Base-by-base conservation (phyloP, 53 echinoderm and acorn worm genomes). In the Paelopatides confundens region DNA sequence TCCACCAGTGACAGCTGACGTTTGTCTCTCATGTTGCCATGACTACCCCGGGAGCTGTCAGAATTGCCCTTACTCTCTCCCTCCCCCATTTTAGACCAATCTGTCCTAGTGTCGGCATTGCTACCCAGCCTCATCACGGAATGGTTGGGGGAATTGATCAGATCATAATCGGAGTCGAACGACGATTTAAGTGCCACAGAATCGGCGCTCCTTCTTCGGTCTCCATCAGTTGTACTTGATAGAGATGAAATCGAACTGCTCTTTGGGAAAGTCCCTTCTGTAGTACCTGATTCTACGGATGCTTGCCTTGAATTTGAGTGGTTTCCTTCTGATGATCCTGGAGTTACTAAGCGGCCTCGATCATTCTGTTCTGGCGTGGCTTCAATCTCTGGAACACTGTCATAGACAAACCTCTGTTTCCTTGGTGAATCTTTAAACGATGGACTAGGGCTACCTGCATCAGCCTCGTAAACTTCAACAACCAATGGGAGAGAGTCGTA, bases 391-490 rank as follows among this genome's bases (percentile, higher is more conserved):
- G 94, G 92, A 83, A 88, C 79, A 69, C 88, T 87, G 71, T 91
- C 91, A 7, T 91, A 91, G 46, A 91, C 71, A 71, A 91, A 91
- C 66, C 87, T 63, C 63, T 63, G 35, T 35, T 64, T 64, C 23
- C 65, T 38, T 2, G 84, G 84, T n/a, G 91, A 91, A 33, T 81
- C 51, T 39, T 33, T 92, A 66, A 94, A 92, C n/a, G 93, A 89
- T 23, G 78, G 89, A 67, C 86, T 85, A 14, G 95, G 96, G 63
- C 93, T 91, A 69, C 89, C 92, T 64, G 91, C 91, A 29, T 96
- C 96, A 46, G 94, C 95, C 82, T 96, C 96, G 68, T 91, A 95
- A 15, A 96, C 96, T 81, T 96, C 96, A 5, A 96, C 96, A n/a
- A 96, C 96, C 54, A 96, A 89, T 18, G 96, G 95, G 27, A 96